Percentiles rank a stretch among this genome's conserved stretches.
Evolutionary conservation across 2,888 invertebrate genomes (phyloP).

Genomic region (Drosophila mimetica): DNA sequence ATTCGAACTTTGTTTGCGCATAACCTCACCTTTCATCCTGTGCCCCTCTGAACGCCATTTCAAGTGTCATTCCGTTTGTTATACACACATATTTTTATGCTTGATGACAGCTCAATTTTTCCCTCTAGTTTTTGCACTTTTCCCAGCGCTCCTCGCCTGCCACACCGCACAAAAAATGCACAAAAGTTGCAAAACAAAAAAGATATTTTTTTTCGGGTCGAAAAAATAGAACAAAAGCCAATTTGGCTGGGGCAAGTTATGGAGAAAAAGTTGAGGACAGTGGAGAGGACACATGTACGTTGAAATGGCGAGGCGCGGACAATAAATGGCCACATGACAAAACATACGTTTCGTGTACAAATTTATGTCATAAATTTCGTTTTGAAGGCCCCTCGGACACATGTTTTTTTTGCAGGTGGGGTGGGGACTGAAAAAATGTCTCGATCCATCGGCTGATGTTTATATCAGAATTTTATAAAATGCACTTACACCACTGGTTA

Average conservation of each 20-base stretch:
- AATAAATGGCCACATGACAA: conserved; percentile 76
- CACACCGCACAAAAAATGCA: conserved; percentile 34
- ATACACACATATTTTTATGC: conserved; percentile 51
- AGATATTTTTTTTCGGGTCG: conserved; percentile 14
- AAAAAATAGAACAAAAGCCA: conserved; percentile 58
- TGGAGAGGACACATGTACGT: conserved; percentile 12
- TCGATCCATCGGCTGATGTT: not conserved
- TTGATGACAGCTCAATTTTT: conserved; percentile 69
- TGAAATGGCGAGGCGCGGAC: conserved; percentile 48
- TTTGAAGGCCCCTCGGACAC: conserved; percentile 47
- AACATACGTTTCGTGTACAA: conserved; percentile 75
- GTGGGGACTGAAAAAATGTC: not conserved
- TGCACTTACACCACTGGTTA: not conserved
- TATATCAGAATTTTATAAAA: not conserved
- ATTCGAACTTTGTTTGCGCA: conserved; percentile 22
- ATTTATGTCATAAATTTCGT: conserved; percentile 71
- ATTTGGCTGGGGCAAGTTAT: conserved; percentile 19
- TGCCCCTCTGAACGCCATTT: conserved; percentile 26
- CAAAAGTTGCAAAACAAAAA: conserved; percentile 45
- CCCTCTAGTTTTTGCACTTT: conserved; percentile 55
- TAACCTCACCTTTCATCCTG: conserved; percentile 11
- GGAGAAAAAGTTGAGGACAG: conserved; percentile 2
- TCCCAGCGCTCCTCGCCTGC: conserved; percentile 11
- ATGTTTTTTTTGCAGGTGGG: not conserved
- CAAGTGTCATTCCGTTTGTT: conserved; percentile 49